Base-by-base conservation (phyloP, 2,113 vertebrate species). In the Trinectes maculatus region DNA sequence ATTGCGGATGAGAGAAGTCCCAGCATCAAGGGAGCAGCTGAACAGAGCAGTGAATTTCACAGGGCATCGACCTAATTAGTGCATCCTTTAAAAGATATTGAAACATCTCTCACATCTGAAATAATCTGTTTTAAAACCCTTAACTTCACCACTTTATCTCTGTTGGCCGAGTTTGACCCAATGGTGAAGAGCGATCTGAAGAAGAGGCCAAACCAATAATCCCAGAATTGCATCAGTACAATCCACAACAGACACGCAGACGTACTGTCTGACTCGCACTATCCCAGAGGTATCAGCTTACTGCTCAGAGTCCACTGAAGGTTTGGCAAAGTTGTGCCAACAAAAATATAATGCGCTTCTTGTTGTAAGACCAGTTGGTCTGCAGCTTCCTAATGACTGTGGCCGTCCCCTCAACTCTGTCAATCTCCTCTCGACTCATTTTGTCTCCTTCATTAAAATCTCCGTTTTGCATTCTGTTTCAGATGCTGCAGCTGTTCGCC, bases 1-100 rank as follows among this genome's bases (percentile, higher is more conserved):
- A 8, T 12, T 48, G 34, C 83, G 83, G 77, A 85, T 71, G 79
- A 71, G 37, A 25, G 40, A 54, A 26, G 60, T 5, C 25, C 24
- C 66, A 62, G 36, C 57, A 68, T 40, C 26, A 11, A 64, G 63
- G 31, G 33, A 69, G 2, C 46, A 34, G 26, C 42, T 42, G 19
- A 9, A 22, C 34, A 22, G 21, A 33, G 8, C 44, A 75, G 62
- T 49, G 42, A 66, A 18, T 55, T 63, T 25, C 33, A 36, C 56
- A 59, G 18, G 13, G 44, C 42, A 55, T 8, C 25, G 8, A 39
- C 36, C 49, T 65, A 64, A 61, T 62, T 62, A 42, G 68, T 16
- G n/a, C 16, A 21, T 37, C 59, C 13, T 67, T 60, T 21, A 51
- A 46, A 63, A 48, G 1, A 36, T 26, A 59, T 71, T 56, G 10